Conservation (phyloP, 2,113 vertebrate genomes). For the Electrona antarctica region DNA sequence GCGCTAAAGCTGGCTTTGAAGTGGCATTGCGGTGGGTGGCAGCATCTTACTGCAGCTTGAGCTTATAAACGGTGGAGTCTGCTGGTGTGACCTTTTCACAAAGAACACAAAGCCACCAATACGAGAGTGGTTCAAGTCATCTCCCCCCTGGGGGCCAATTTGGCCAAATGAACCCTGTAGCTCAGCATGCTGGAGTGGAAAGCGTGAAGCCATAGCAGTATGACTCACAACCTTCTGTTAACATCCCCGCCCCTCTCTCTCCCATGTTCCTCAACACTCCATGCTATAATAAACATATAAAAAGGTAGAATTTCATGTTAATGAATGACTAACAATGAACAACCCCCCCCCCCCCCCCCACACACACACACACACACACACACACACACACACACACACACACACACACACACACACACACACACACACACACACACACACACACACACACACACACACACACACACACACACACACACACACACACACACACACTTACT, state of each 20-base stretch:
- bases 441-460: no score
- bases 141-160: not conserved
- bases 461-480: no score
- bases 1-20: not conserved
- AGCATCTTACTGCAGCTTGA: no score
- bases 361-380: no score
- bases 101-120: constrained; percentile 10
- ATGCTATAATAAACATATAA: constrained; percentile 1
- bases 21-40: constrained; percentile 16
- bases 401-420: no score
- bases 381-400: no score
- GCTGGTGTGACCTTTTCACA: constrained; percentile 27
- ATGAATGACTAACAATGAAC: no score
- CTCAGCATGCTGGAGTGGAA: constrained; percentile 1
- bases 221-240: not conserved
- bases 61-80: not conserved
- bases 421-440: no score
- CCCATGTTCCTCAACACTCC: constrained; percentile 7
- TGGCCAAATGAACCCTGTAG: not conserved
- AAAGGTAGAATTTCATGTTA: no score
- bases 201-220: not conserved
- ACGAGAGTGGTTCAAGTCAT: not conserved
- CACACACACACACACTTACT: not conserved
- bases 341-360: no score
- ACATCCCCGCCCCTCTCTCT: constrained; percentile 1